Evolutionary conservation across 2,113 vertebrate genomes (phyloP).

Genomic region (Jaculus jaculus): DNA sequence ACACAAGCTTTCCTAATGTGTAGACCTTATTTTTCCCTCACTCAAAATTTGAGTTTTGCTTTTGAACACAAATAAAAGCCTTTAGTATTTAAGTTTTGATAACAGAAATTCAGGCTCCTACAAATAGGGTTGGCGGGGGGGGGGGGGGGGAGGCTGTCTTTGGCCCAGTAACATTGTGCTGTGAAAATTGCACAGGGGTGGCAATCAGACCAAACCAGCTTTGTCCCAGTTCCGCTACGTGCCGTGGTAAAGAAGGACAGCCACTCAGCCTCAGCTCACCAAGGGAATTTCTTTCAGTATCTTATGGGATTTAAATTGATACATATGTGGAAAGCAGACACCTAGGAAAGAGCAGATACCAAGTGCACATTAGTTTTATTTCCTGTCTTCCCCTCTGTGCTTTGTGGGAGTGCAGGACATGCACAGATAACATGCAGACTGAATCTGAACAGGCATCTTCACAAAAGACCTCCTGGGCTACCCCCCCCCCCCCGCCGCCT

Average conservation of each 20-base stretch:
- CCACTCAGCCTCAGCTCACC: neutral
- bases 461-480: neutral
- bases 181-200: neutral
- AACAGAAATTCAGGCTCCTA: neutral
- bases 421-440: neutral
- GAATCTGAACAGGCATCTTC: neutral
- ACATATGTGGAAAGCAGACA: neutral
- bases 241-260: neutral
- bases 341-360: neutral
- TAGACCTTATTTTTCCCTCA: neutral
- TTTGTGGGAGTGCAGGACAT: neutral
- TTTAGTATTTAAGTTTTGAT: neutral
- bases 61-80: neutral
- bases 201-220: neutral
- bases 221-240: neutral
- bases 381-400: slow-evolving; percentile 5
- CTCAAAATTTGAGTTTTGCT: slow-evolving; percentile 25
- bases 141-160: too few relatives aligned
- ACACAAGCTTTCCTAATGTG: neutral
- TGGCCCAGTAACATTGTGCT: neutral
- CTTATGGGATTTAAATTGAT: neutral
- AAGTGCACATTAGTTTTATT: neutral
- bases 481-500: neutral
- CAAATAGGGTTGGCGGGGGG: too few relatives aligned
- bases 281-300: neutral